phyloP scores from a whole-genome alignment of 2,888 invertebrate genomes.

The Lasioglossum villosulum region DNA sequence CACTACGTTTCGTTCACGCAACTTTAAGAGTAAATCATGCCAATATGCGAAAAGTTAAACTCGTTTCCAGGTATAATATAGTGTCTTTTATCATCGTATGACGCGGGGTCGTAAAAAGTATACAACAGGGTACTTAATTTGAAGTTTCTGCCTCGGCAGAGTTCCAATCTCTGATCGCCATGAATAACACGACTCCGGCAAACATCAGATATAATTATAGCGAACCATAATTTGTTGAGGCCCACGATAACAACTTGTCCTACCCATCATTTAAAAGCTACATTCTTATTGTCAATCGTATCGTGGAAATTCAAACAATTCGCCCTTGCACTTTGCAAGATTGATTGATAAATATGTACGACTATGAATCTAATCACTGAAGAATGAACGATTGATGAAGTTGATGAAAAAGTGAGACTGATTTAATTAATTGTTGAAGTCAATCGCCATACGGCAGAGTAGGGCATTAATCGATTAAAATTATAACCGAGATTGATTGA shows the following conservation, averaged over 20 bases:
- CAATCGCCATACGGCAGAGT: too few species aligned
- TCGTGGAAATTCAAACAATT: neutral
- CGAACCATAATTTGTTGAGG: neutral
- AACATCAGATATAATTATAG: neutral
- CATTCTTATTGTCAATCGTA: neutral
- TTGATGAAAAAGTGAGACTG: too few species aligned
- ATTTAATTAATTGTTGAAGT: too few species aligned
- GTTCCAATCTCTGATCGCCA: neutral
- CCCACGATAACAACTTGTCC: neutral
- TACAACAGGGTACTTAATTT: conserved; percentile 9
- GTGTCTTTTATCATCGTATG: conserved; percentile 7
- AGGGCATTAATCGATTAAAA: too few species aligned
- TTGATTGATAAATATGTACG: too few species aligned
- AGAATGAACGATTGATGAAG: too few species aligned
- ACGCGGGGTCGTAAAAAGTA: conserved; percentile 14
- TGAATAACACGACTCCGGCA: neutral
- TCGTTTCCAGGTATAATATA: neutral
- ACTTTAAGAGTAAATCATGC: neutral
- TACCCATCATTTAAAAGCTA: neutral
- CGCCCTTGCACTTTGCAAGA: too few species aligned
- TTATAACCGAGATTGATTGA: too few species aligned
- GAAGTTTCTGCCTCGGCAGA: conserved; percentile 3
- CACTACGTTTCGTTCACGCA: neutral
- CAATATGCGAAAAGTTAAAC: conserved; percentile 25
- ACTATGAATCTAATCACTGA: too few species aligned